Evolutionary conservation across 2,797 vertebrate genomes (phyloP), one percentile per base, ranked within the genome.

Genomic region (Acanthornis magna): DNA sequence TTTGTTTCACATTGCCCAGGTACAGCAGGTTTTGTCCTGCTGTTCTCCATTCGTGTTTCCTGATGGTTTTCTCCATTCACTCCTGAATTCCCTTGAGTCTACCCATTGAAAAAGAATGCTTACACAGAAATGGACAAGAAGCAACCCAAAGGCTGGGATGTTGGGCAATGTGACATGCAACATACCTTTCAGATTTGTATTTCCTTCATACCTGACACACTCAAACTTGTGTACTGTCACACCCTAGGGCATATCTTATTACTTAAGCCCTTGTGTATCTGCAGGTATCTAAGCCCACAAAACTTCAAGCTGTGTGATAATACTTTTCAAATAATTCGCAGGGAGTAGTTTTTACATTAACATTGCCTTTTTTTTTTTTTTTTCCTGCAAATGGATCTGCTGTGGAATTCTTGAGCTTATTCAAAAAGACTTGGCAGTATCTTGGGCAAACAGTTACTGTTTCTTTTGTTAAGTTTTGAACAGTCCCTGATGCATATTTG

Each of bases 141-240:
- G 21, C 36, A 75, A 8, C 47, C 26, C 36, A 61, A 62, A 80
- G 79, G 32, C 13, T 53, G 73, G 38, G 18, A 2, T 40, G 8
- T 45, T 89, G 43, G 47, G 76, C 66, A 76, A 50, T 32, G 27
- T 70, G 62, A 40, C 0, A 0, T 73, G 63, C 63, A 70, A 17
- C 19, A 32, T 74, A 45, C 36, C 53, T 85, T 90, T 84, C 62
- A 74, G 66, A 61, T 58, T 91, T 89, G 42, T 78, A 43, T 91
- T 94, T 96, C 91, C 45, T 74, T 94, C 95, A 63, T 91, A 70
- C 55, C 47, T 82, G 78, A 93, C 62, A 61, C 82, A 81, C 53
- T 94, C 55, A 86, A 70, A 91, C 78, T 92, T 93, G 78, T 83
- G 72, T 32, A 32, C 36, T 80, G 66, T 85, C 86, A 95, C 72